A percentile compares a stretch with the other conserved stretches of the same genome.
Evolutionary conservation across 2,888 invertebrate genomes (phyloP).

Genomic region (Idaea straminata): DNA sequence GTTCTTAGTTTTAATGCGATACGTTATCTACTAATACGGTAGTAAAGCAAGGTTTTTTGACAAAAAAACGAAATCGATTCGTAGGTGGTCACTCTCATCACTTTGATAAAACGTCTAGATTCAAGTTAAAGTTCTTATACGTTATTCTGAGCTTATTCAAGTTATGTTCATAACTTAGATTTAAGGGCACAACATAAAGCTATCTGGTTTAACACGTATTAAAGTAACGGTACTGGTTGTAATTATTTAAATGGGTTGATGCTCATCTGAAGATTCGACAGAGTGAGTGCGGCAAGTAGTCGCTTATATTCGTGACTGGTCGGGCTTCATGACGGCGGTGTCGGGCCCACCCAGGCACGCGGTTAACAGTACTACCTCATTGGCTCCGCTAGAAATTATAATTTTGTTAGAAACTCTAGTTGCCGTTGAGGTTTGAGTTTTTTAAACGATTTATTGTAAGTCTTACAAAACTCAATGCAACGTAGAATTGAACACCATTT

Average conservation of each 20-base stretch:
- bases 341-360: slow-evolving; percentile 57
- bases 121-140: slow-evolving; percentile 13
- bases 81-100: slow-evolving; percentile 22
- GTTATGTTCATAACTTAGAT: slow-evolving; percentile 7
- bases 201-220: slow-evolving; percentile 5
- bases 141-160: background rate
- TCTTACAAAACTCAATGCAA: background rate
- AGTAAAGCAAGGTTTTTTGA: slow-evolving; percentile 15
- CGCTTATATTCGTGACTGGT: slow-evolving; percentile 63
- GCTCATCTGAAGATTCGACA: slow-evolving; percentile 29
- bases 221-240: slow-evolving; percentile 20
- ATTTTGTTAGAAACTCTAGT: slow-evolving; percentile 16
- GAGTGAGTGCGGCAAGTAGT: slow-evolving; percentile 47
- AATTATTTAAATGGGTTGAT: slow-evolving; percentile 34
- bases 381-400: slow-evolving; percentile 17
- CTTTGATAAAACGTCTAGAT: slow-evolving; percentile 18
- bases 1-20: slow-evolving; percentile 17
- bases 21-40: slow-evolving; percentile 12
- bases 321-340: slow-evolving; percentile 48
- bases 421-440: background rate
- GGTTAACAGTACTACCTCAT: slow-evolving; percentile 40
- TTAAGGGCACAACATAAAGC: background rate
- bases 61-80: slow-evolving; percentile 15
- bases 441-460: background rate
- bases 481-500: too few relatives aligned